phyloP scores from a whole-genome alignment of 2,113 vertebrate species.

The Petroica traversi region DNA sequence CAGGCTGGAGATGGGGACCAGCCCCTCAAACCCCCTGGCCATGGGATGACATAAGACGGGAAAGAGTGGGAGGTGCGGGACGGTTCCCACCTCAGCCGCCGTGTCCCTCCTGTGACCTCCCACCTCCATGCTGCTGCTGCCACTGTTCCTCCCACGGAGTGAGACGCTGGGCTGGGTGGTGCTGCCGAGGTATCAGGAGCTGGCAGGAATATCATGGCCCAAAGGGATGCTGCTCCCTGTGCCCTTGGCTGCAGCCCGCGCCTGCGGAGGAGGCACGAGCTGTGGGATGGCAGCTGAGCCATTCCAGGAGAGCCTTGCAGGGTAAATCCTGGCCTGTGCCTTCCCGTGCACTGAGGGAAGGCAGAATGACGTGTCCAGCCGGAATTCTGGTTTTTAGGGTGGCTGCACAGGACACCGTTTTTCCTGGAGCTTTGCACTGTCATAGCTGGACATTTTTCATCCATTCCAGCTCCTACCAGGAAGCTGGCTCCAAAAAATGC shows the following conservation, averaged over 20 bases:
- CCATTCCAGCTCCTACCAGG: not conserved
- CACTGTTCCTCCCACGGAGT: rapidly evolving
- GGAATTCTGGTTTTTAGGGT: not conserved
- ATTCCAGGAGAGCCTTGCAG: not conserved
- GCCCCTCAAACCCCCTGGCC: not conserved
- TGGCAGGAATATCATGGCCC: not conserved
- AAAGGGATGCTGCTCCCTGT: not conserved
- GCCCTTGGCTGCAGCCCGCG: not conserved
- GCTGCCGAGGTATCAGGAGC: not conserved
- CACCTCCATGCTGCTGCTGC: not conserved
- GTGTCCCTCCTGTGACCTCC: not conserved
- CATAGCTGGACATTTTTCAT: not conserved
- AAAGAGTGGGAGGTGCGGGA: not conserved
- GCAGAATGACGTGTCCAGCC: not conserved
- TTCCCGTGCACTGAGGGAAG: rapidly evolving
- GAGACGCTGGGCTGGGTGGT: not conserved
- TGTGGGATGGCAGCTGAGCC: not conserved
- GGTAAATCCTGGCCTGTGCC: not conserved
- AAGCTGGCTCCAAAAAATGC: not conserved
- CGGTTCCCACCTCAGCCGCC: not conserved
- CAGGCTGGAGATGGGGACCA: not conserved
- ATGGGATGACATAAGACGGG: not conserved
- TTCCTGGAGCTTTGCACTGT: not conserved
- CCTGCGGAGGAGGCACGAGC: not conserved
- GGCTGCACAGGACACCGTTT: rapidly evolving